Conservation (phyloP, 2,113 vertebrate genomes). For the Podarcis muralis region DNA sequence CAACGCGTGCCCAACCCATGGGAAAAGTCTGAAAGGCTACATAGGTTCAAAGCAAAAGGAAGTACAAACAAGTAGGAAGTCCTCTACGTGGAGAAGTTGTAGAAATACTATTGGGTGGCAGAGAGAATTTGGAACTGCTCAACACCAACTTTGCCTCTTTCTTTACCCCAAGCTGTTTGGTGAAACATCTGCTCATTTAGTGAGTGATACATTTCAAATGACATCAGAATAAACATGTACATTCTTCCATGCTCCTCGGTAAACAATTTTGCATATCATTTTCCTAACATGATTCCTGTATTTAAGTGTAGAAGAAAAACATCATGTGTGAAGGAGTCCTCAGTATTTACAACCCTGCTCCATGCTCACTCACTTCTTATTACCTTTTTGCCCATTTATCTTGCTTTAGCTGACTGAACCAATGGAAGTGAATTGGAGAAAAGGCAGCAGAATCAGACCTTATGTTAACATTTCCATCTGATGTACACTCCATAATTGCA, state of each 20-base stretch:
- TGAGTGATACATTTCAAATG: neutral
- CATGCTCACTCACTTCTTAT: neutral
- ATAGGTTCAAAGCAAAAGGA: no score
- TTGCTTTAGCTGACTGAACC: neutral
- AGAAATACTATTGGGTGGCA: no score
- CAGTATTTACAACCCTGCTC: neutral
- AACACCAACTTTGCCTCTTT: no score
- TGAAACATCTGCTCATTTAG: neutral
- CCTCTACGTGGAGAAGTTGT: no score
- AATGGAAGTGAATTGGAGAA: neutral
- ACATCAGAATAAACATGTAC: neutral
- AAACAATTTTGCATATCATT: neutral
- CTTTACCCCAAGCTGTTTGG: neutral
- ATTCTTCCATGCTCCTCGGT: no score
- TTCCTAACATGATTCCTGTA: neutral
- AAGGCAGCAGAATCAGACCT: neutral
- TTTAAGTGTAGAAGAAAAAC: neutral
- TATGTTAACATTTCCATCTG: neutral
- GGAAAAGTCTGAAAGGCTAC: no score
- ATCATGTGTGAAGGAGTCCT: neutral
- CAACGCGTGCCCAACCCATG: no score
- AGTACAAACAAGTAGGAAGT: no score
- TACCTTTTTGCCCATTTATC: neutral
- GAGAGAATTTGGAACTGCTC: no score
- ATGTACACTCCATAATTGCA: neutral